Conservation (phyloP, 30 jellyfish, hydroid and myxozoan genomes). For the Hydractinia symbiolongicarpus region DNA sequence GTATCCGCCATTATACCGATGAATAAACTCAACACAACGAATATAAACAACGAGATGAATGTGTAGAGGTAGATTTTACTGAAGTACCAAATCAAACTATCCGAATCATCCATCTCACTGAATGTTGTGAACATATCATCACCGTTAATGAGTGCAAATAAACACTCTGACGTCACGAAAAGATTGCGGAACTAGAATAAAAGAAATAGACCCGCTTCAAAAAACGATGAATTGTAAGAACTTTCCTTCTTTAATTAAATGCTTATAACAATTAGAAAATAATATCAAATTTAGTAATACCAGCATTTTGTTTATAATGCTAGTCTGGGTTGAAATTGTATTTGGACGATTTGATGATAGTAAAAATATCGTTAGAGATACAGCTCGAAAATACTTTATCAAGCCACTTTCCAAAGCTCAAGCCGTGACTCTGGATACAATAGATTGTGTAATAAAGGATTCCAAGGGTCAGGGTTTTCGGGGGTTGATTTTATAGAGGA, state of each 20-base stretch:
- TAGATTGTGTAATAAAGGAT: too few species aligned
- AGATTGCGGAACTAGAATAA: constrained; percentile 56
- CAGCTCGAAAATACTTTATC: too few species aligned
- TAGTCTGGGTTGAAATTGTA: too few species aligned
- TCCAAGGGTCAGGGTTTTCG: too few species aligned
- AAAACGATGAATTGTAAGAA: too few species aligned
- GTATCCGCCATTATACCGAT: constrained; percentile 89
- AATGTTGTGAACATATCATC: constrained; percentile 96
- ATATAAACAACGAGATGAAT: constrained; percentile 76
- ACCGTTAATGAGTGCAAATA: constrained; percentile 88
- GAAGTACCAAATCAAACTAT: constrained; percentile 66
- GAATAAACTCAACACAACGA: constrained; percentile 77
- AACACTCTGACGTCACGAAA: constrained; percentile 76
- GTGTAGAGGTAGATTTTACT: constrained; percentile 72
- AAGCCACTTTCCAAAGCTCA: too few species aligned
- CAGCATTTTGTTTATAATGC: too few species aligned
- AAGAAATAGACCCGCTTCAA: not conserved
- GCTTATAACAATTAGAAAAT: not conserved
- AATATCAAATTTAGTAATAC: too few species aligned
- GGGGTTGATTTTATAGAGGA: too few species aligned
- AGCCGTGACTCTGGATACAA: too few species aligned
- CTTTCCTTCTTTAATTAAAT: not conserved
- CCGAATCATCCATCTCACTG: constrained; percentile 54
- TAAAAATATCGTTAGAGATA: too few species aligned
- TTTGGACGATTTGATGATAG: not conserved